Evolutionary conservation across 2,797 vertebrate species (phyloP).

Genomic region (Borostomias antarcticus): DNA sequence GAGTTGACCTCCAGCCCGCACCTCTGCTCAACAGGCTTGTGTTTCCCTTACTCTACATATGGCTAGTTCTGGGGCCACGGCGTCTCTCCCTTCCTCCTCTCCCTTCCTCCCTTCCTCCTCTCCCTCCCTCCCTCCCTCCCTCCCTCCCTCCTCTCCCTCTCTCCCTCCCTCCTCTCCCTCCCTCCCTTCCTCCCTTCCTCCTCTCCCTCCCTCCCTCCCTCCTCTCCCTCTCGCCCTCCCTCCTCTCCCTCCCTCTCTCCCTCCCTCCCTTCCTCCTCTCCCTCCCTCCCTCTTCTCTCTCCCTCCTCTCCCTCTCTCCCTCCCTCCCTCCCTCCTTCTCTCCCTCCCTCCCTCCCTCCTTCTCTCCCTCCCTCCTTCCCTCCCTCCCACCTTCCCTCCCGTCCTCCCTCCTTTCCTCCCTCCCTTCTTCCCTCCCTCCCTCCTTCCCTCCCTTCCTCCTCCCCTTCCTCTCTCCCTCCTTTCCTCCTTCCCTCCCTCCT

Average conservation of each 20-base stretch:
- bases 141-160: too few species aligned
- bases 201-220: neutral
- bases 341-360: neutral
- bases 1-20: slow-evolving; percentile 43
- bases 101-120: too few species aligned
- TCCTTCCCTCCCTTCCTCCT: neutral
- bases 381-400: neutral
- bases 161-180: too few species aligned
- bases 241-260: too few species aligned
- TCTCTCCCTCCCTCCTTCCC: neutral
- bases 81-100: too few species aligned
- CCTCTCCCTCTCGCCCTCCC: too few species aligned
- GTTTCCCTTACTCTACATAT: slow-evolving; percentile 34
- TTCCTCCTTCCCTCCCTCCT: too few species aligned
- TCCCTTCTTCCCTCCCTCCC: neutral
- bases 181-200: too few species aligned
- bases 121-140: too few species aligned
- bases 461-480: neutral
- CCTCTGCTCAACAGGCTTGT: slow-evolving; percentile 39
- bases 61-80: slow-evolving; percentile 34
- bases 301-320: neutral
- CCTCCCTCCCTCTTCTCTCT: too few species aligned
- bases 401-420: neutral
- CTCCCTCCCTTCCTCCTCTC: too few species aligned
- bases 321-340: neutral